Percentiles rank a stretch among this genome's conserved stretches.
Evolutionary conservation across 1,140 invertebrate species (phyloP).

Genomic region (Condylostylus longicornis): DNA sequence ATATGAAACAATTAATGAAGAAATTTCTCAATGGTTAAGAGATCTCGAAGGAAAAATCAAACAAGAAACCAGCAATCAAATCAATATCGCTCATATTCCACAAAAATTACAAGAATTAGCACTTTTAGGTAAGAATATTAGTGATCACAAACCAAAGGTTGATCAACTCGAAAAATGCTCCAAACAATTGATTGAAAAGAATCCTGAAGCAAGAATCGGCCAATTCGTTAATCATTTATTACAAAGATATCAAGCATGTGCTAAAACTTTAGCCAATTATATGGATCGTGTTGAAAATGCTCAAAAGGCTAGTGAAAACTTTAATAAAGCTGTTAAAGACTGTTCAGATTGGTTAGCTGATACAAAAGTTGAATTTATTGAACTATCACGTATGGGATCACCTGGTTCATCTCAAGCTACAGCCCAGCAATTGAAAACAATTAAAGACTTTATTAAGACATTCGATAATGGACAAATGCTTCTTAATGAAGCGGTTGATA

Average conservation of each 20-base stretch:
- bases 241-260: conserved; percentile 57
- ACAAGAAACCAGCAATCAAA: conserved; percentile 50
- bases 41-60: conserved; percentile 67
- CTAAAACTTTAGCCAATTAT: conserved; percentile 52
- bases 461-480: conserved; percentile 63
- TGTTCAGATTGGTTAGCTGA: conserved; percentile 66
- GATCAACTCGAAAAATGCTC: conserved; percentile 48
- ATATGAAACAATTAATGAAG: conserved; percentile 63
- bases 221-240: conserved; percentile 66
- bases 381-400: conserved; percentile 28
- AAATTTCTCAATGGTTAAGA: conserved; percentile 68
- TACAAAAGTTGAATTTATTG: conserved; percentile 41
- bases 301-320: conserved; percentile 48
- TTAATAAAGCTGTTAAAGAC: conserved; percentile 47
- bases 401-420: conserved; percentile 28
- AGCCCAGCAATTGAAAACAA: conserved; percentile 24
- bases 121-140: conserved; percentile 44
- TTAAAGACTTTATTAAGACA: conserved; percentile 44
- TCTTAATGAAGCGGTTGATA: conserved; percentile 65
- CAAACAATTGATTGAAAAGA: conserved; percentile 54
- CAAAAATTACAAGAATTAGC: conserved; percentile 55
- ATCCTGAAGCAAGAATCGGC: conserved; percentile 63
- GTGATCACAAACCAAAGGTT: conserved; percentile 48
- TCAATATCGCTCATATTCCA: conserved; percentile 52
- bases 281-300: conserved; percentile 52